A percentile compares a stretch with the other conserved stretches of the same genome.
Evolutionary conservation across 2,797 vertebrate species (phyloP).

Genomic region (Corythornis leucogaster): DNA sequence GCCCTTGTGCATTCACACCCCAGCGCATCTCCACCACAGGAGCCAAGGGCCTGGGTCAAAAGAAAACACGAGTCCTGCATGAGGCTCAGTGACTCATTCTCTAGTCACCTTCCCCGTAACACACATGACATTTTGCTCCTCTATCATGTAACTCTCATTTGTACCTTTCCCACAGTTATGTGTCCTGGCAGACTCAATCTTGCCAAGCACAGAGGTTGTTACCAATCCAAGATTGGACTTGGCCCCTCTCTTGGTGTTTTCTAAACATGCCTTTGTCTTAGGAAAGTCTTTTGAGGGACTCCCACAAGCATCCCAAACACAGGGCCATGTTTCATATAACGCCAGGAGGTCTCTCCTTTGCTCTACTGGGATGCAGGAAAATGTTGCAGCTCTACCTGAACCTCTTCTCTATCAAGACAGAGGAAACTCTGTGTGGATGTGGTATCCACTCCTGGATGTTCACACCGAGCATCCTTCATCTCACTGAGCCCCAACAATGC

Average conservation of each 20-base stretch:
- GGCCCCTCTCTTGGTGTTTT: not conserved
- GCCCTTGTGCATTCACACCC: accelerated
- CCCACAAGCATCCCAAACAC: not conserved
- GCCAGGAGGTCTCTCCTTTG: not conserved
- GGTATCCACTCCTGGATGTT: not conserved
- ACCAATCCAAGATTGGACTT: not conserved
- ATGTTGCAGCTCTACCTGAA: not conserved
- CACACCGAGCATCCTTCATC: not conserved
- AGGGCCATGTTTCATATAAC: not conserved
- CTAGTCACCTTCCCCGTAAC: not conserved
- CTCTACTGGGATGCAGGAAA: not conserved
- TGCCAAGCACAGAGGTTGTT: accelerated
- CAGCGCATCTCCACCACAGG: not conserved
- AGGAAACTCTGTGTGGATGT: no score
- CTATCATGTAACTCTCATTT: accelerated
- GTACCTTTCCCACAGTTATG: not conserved
- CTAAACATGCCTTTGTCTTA: not conserved
- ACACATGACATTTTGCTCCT: not conserved
- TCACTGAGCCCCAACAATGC: accelerated
- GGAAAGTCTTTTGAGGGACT: not conserved
- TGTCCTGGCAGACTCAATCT: not conserved
- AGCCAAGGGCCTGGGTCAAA: not conserved
- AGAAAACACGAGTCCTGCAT: not conserved
- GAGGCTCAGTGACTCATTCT: not conserved
- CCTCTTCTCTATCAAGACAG: not conserved